Evolutionary conservation across 2,113 vertebrate genomes (phyloP).

Genomic region (Malaclemys terrapin): DNA sequence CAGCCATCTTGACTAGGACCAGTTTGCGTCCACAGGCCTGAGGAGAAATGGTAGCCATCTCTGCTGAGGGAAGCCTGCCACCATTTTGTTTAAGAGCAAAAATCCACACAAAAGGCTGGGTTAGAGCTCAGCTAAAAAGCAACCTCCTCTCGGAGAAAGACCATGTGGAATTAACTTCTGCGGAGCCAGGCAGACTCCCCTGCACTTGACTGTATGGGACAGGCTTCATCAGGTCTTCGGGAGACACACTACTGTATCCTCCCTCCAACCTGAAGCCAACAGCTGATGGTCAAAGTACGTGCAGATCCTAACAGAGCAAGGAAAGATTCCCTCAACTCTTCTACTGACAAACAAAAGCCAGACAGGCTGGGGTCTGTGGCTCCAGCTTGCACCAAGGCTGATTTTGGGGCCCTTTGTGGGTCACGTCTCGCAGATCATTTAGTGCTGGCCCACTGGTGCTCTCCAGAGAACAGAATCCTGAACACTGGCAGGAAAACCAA

Average conservation of each 20-base stretch:
- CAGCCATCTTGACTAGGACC: background rate
- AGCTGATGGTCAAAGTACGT: background rate
- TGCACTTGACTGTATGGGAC: background rate
- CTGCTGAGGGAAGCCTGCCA: no score
- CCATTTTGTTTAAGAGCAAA: no score
- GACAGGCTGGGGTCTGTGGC: background rate
- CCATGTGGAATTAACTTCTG: background rate
- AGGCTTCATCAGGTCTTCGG: background rate
- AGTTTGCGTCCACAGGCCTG: no score
- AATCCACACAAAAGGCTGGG: background rate
- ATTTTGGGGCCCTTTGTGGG: background rate
- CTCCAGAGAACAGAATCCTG: background rate
- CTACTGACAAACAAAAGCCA: background rate
- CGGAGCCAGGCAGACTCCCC: background rate
- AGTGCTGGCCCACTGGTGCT: background rate
- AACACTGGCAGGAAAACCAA: background rate
- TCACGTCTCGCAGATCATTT: background rate
- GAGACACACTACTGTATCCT: background rate
- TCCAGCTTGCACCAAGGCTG: background rate
- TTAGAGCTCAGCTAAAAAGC: background rate
- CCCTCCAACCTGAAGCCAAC: background rate
- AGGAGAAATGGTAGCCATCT: no score
- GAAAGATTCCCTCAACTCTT: background rate
- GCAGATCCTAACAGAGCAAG: background rate
- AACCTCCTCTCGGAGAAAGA: background rate